Percentiles rank a stretch among this genome's conserved stretches.
Evolutionary conservation across 1,140 invertebrate species (phyloP).

Genomic region (Ostrea denselamellosa): DNA sequence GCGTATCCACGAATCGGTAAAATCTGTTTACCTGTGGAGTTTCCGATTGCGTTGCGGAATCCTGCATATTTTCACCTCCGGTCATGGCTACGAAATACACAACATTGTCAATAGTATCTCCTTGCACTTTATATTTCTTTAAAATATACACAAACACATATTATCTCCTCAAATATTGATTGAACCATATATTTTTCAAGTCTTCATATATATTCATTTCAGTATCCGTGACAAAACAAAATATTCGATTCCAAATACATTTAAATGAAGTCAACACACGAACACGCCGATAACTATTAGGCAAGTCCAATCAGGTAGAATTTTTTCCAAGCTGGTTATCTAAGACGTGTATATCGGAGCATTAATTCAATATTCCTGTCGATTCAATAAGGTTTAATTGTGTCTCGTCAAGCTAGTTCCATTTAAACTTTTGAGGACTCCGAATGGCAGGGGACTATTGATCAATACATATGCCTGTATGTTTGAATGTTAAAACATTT

Average conservation of each 20-base stretch:
- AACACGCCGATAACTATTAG: neutral
- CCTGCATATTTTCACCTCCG: slow-evolving; percentile 27
- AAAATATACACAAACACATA: neutral
- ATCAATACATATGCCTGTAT: neutral
- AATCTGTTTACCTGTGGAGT: slow-evolving; percentile 28
- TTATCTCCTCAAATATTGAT: slow-evolving; percentile 1
- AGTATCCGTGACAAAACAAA: slow-evolving; percentile 10
- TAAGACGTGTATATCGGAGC: slow-evolving; percentile 23
- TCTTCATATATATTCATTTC: slow-evolving; percentile 3
- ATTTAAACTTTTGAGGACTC: slow-evolving; percentile 1
- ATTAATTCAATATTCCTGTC: slow-evolving; percentile 34
- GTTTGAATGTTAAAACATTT: no score
- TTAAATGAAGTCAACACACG: slow-evolving; percentile 35
- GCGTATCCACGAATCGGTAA: slow-evolving; percentile 8
- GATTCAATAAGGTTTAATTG: slow-evolving; percentile 26
- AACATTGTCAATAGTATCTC: slow-evolving; percentile 10
- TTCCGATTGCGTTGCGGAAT: slow-evolving; percentile 27
- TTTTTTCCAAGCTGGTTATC: slow-evolving; percentile 25
- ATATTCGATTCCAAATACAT: slow-evolving; percentile 33
- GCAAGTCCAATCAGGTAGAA: slow-evolving; percentile 31
- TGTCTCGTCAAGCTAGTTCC: slow-evolving; percentile 28
- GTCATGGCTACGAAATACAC: slow-evolving; percentile 18
- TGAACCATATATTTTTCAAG: slow-evolving; percentile 12
- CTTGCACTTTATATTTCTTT: neutral
- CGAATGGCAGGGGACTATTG: neutral